phyloP scores from a whole-genome alignment of 23 tunicate genomes.

The Trididemnum nubilum region DNA sequence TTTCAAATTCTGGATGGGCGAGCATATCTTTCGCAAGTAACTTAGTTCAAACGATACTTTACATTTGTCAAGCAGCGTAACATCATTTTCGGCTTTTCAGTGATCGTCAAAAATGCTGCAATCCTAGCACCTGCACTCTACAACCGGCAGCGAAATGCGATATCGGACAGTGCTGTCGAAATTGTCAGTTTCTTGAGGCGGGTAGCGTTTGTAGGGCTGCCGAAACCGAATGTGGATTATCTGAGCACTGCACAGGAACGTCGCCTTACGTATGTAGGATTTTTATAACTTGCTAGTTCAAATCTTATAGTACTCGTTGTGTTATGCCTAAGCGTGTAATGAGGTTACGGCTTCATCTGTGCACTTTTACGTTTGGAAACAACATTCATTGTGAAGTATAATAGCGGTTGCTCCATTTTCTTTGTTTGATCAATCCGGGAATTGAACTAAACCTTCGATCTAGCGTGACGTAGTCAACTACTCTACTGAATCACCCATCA shows the following conservation, averaged over 20 bases:
- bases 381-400: too few relatives aligned
- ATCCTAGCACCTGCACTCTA: slow-evolving; percentile 48
- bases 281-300: not conserved
- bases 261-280: slow-evolving; percentile 66
- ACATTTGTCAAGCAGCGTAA: too few relatives aligned
- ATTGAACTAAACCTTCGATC: too few relatives aligned
- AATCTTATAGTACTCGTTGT: not conserved
- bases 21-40: too few relatives aligned
- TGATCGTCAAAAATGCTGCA: slow-evolving; percentile 37
- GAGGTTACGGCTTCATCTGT: not conserved
- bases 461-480: too few relatives aligned
- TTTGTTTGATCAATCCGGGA: too few relatives aligned
- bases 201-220: slow-evolving; percentile 64
- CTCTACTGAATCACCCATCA: too few relatives aligned
- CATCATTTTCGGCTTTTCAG: not conserved
- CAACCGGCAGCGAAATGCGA: slow-evolving; percentile 61
- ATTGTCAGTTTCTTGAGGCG: slow-evolving; percentile 48
- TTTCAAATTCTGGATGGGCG: too few relatives aligned
- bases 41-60: too few relatives aligned
- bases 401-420: too few relatives aligned
- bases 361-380: too few relatives aligned
- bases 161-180: slow-evolving; percentile 63
- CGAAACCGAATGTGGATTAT: slow-evolving; percentile 61
- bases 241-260: slow-evolving; percentile 87
- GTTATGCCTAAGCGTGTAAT: not conserved